Evolutionary conservation across 2,113 vertebrate genomes (phyloP).

Genomic region (Triplophysa siluroides): DNA sequence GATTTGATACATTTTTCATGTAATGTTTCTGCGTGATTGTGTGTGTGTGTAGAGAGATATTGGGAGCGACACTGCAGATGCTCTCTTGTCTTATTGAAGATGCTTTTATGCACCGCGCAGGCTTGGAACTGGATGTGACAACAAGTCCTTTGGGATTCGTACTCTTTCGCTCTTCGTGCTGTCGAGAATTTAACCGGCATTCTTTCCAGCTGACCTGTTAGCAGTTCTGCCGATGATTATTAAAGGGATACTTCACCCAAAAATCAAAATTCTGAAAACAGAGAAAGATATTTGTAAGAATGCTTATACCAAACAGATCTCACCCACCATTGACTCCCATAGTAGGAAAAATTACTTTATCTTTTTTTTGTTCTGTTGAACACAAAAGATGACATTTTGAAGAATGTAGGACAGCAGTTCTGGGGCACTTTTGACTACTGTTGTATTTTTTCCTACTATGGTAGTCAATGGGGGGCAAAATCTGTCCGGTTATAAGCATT

Average conservation of each 20-base stretch:
- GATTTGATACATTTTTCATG: background rate
- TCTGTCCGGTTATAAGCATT: too few species aligned
- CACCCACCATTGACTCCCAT: too few species aligned
- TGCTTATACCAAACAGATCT: too few species aligned
- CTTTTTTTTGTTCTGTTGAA: too few species aligned
- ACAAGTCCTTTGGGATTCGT: constrained; percentile 15
- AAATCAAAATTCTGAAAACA: too few species aligned
- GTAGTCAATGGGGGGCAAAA: too few species aligned
- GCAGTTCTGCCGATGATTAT: background rate
- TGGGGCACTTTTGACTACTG: too few species aligned
- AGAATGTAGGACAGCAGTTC: too few species aligned
- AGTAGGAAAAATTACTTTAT: too few species aligned
- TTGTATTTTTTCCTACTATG: too few species aligned
- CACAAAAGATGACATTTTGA: too few species aligned
- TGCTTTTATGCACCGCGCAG: constrained; percentile 1
- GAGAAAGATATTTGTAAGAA: too few species aligned
- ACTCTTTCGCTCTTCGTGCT: background rate
- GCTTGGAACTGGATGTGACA: constrained; percentile 18
- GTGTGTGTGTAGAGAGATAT: background rate
- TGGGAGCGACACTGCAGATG: background rate
- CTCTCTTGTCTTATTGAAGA: background rate
- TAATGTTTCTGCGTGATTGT: background rate
- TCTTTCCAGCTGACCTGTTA: constrained; percentile 19
- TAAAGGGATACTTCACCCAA: background rate
- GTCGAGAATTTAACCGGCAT: background rate